Evolutionary conservation across 2,797 vertebrate species (phyloP).

Genomic region (Etheostoma nigrum): DNA sequence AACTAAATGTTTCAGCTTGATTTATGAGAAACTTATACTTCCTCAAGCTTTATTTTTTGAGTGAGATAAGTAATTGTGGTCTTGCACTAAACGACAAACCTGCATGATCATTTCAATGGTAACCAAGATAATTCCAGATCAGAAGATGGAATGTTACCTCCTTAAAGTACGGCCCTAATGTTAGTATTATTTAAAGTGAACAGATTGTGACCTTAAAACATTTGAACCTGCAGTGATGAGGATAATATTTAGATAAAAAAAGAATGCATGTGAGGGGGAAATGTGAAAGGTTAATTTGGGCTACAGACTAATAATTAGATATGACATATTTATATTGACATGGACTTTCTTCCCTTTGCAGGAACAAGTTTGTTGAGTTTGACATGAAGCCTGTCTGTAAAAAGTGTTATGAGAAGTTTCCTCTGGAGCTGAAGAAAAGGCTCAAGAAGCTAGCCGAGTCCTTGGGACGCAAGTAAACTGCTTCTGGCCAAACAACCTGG

Average conservation of each 20-base stretch:
- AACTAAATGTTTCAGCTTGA: background rate
- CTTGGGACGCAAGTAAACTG: slow-evolving; percentile 91
- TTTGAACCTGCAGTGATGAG: slow-evolving; percentile 5
- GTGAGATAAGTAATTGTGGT: background rate
- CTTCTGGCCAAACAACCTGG: slow-evolving; percentile 14
- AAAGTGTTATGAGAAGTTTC: slow-evolving; percentile 99
- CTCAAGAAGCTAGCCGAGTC: slow-evolving; percentile 97
- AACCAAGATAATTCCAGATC: background rate
- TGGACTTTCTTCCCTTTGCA: slow-evolving; percentile 64
- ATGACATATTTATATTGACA: slow-evolving; percentile 8
- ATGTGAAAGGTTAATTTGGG: slow-evolving; percentile 2
- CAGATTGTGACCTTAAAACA: background rate
- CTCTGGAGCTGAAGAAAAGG: slow-evolving; percentile 98
- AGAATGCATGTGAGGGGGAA: background rate
- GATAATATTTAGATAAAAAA: background rate
- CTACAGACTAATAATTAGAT: background rate
- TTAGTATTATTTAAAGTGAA: slow-evolving; percentile 6
- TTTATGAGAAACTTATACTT: background rate
- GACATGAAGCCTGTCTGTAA: slow-evolving; percentile 99
- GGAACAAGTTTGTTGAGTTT: slow-evolving; percentile 99
- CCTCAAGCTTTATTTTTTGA: background rate
- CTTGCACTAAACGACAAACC: background rate
- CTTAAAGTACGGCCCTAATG: background rate
- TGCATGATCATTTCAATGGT: background rate
- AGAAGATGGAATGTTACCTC: background rate